Conservation (phyloP, 23 tunicate genomes). For the Oikopleura dioica region DNA sequence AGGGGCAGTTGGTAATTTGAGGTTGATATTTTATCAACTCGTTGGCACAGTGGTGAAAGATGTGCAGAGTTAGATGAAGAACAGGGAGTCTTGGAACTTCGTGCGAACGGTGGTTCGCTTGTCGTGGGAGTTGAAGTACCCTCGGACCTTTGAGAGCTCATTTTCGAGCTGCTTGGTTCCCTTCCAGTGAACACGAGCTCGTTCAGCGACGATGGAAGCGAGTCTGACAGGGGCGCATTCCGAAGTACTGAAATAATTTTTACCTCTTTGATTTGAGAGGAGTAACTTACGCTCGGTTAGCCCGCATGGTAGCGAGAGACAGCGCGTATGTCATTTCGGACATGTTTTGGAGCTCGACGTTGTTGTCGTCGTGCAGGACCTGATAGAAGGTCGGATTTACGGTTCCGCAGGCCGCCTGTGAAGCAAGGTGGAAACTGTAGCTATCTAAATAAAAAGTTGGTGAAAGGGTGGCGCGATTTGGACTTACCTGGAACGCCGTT, state of each 20-base stretch:
- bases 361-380: neutral
- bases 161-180: neutral
- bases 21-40: too few relatives aligned
- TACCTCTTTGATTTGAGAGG: neutral
- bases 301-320: neutral
- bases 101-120: too few relatives aligned
- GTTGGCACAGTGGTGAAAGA: too few relatives aligned
- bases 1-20: too few relatives aligned
- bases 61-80: too few relatives aligned
- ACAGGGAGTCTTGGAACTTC: too few relatives aligned
- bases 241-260: neutral
- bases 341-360: neutral
- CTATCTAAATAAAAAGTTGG: too few relatives aligned
- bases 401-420: conserved; percentile 3
- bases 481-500: neutral
- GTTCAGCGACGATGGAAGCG: neutral
- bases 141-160: too few relatives aligned
- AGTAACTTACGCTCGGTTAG: neutral
- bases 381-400: conserved; percentile 8
- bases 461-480: too few relatives aligned
- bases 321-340: neutral
- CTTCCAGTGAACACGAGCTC: neutral
- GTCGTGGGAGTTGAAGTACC: too few relatives aligned
- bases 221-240: conserved; percentile 4
- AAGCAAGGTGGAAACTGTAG: neutral